These are phyloP conservation scores for Noctua comes DNA, from an alignment of 2,888 invertebrate species.

Conservation along the genomic window DNA sequence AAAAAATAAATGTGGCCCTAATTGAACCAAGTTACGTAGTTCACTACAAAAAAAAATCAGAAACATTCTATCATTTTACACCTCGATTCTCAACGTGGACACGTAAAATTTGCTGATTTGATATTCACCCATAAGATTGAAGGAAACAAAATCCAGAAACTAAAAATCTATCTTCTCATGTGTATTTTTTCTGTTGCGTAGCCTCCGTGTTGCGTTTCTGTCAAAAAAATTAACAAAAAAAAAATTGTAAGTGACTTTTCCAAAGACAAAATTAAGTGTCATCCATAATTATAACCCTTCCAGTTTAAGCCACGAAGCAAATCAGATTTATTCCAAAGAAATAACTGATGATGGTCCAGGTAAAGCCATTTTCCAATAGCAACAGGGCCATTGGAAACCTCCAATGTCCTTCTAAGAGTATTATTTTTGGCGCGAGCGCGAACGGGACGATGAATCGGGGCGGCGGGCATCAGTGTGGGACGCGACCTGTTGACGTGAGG, in stretches of 20 bases:
- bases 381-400: slow-evolving; percentile 84
- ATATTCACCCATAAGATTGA: neutral
- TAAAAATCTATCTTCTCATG: neutral
- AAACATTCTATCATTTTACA: no score
- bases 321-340: slow-evolving; percentile 73
- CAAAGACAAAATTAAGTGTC: slow-evolving; percentile 12
- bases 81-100: no score
- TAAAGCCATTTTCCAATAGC: slow-evolving; percentile 87
- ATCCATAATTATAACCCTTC: slow-evolving; percentile 9
- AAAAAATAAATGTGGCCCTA: no score
- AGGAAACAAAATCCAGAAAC: neutral
- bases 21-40: no score
- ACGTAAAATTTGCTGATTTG: no score
- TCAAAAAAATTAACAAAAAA: no score
- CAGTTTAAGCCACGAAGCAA: slow-evolving; percentile 66
- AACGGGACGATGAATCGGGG: slow-evolving; percentile 77
- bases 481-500: slow-evolving; percentile 89
- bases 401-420: slow-evolving; percentile 85
- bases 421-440: slow-evolving; percentile 90
- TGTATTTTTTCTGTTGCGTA: neutral
- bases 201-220: neutral
- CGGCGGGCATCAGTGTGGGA: slow-evolving; percentile 82
- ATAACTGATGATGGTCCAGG: slow-evolving; percentile 77
- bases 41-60: no score
- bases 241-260: neutral